Evolutionary conservation across 2,113 vertebrate species (phyloP), one percentile per base, ranked within the genome.

Genomic region (Dendropsophus ebraccatus): DNA sequence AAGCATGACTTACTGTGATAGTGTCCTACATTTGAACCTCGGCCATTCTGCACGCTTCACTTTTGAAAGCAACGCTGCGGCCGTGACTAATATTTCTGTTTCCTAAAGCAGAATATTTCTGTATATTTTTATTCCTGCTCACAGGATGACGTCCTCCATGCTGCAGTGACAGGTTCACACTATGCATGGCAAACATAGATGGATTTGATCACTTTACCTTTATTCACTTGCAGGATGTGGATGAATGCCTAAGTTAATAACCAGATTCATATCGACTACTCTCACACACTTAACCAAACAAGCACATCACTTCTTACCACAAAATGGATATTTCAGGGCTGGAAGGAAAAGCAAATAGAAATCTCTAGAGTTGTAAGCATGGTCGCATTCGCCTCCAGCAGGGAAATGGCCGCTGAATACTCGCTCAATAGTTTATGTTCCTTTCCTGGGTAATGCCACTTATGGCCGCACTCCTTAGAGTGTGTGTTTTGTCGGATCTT

Each of bases 171-270:
- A 13, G 35, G 21, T 45, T 28, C 62, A 28, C n/a, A 25, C 28
- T 65, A 65, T 30, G 5, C 65, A 35, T 69, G 45, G 21, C 19
- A n/a, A 41, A n/a, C 19, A 23, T 21, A 19, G 60, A 65, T 65
- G 62, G 62, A 65, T 62, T 25, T 62, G n/a, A 72, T 73, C 41
- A 47, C 70, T 73, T 65, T 47, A 73, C 37, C 70, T 73, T 16
- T 73, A 73, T 23, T n/a, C 37, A 49, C 37, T 47, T 45, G 41
- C 70, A 1, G 45, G 41, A 75, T 49, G 14, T 50, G 72, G 72
- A 45, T 75, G 41, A 75, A 25, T 50, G 23, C 41, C 14, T 14
- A 28, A 25, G 23, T 28, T 49, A 49, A 49, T 49, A 75, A 21
- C 72, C 14, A n/a, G 41, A 25, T 47, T 49, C 72, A n/a, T 49